Conservation (phyloP, 2,888 invertebrate genomes). For the Lagria hirta region DNA sequence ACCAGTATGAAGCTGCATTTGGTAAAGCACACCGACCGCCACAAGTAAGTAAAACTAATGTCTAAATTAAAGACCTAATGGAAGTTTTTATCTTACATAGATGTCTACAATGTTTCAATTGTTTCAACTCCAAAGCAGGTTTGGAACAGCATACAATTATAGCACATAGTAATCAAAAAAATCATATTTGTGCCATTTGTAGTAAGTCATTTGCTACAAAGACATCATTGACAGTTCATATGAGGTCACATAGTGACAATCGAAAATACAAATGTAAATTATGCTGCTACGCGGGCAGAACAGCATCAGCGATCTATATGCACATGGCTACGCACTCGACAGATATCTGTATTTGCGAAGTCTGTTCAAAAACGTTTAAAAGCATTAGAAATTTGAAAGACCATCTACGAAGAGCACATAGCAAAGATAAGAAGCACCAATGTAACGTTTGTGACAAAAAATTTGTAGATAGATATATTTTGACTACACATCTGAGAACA, state of each 20-base stretch:
- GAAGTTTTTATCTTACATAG: conserved; percentile 28
- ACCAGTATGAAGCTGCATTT: conserved; percentile 42
- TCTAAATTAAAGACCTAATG: too few species aligned
- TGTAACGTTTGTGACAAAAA: conserved; percentile 43
- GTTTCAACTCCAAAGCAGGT: conserved; percentile 40
- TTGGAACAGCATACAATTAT: conserved; percentile 41
- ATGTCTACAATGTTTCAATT: conserved; percentile 38
- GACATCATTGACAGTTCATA: conserved; percentile 40
- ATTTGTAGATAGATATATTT: conserved; percentile 44
- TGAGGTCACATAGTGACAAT: conserved; percentile 41
- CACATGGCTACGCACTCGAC: conserved; percentile 45
- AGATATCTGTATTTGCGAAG: conserved; percentile 42
- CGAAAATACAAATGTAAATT: conserved; percentile 41
- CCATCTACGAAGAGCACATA: conserved; percentile 42
- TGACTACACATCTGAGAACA: conserved; percentile 40
- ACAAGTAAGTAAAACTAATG: conserved; percentile 32
- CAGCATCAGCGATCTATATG: conserved; percentile 44
- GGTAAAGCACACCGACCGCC: conserved; percentile 39
- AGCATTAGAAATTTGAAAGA: conserved; percentile 43
- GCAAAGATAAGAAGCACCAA: conserved; percentile 40
- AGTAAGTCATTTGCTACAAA: conserved; percentile 43
- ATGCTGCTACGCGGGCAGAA: conserved; percentile 43
- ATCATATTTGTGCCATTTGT: conserved; percentile 44
- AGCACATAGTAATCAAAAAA: conserved; percentile 42
- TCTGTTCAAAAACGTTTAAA: conserved; percentile 45